Evolutionary conservation across 2,113 vertebrate genomes (phyloP).

Genomic region (Erythrocercus mccallii): DNA sequence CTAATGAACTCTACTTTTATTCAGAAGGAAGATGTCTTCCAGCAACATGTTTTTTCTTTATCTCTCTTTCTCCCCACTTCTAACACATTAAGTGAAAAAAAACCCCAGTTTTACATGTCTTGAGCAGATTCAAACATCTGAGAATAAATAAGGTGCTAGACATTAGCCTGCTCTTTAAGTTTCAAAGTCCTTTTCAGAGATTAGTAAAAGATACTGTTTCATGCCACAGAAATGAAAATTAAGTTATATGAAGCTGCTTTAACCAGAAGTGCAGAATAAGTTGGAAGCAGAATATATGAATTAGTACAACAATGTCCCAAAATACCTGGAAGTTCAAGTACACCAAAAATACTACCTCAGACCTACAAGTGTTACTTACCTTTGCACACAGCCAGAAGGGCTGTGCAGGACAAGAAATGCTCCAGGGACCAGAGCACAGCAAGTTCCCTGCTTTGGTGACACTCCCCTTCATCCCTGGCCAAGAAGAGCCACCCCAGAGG

Average conservation of each 20-base stretch:
- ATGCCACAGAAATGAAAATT: background rate
- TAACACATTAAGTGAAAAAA: background rate
- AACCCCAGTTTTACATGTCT: background rate
- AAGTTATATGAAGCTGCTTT: background rate
- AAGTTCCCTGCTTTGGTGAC: background rate
- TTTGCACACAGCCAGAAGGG: background rate
- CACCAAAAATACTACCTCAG: background rate
- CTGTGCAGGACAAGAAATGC: background rate
- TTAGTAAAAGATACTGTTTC: background rate
- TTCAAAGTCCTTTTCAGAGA: background rate
- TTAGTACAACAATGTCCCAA: fast-evolving
- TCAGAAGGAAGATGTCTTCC: constrained; percentile 39
- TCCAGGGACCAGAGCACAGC: background rate
- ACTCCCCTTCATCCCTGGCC: background rate
- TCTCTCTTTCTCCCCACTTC: background rate
- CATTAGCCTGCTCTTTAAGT: background rate
- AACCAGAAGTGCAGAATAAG: background rate
- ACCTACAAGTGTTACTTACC: background rate
- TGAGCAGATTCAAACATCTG: constrained; percentile 1
- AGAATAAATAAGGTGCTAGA: constrained; percentile 12
- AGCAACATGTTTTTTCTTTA: constrained; percentile 3
- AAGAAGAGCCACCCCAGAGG: background rate
- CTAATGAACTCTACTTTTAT: constrained; percentile 30
- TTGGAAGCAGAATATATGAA: background rate
- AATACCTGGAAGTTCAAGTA: background rate